phyloP scores from a whole-genome alignment of 2,113 vertebrate genomes.

The Callipepla squamata region DNA sequence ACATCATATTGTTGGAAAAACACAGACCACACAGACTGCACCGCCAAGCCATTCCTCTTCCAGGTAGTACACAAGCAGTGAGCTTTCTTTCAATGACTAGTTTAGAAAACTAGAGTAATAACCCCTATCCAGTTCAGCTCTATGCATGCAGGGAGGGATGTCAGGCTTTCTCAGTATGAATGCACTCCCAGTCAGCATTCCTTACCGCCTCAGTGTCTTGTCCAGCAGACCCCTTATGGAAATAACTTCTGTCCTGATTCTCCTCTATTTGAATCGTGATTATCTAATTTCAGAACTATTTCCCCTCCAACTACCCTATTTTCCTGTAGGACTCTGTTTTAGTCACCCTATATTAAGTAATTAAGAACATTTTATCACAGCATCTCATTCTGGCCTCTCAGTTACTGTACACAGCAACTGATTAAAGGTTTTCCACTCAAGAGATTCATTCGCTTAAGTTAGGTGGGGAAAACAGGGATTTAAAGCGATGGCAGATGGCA shows the following conservation, averaged over 20 bases:
- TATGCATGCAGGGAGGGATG: accelerated
- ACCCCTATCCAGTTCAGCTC: neutral
- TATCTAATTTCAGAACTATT: neutral
- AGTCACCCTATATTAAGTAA: neutral
- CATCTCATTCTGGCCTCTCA: neutral
- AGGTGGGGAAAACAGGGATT: neutral
- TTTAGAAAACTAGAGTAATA: neutral
- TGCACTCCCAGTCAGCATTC: neutral
- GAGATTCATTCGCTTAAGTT: neutral
- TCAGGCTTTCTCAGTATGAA: neutral
- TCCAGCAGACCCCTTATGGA: neutral
- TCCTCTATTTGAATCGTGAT: neutral
- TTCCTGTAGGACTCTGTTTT: neutral
- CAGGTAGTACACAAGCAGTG: neutral
- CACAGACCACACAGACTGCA: neutral
- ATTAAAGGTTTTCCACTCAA: neutral
- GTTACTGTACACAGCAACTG: neutral
- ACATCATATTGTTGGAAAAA: neutral
- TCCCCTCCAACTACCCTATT: neutral
- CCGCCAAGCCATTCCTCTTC: neutral
- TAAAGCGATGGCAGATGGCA: neutral
- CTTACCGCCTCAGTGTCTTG: neutral
- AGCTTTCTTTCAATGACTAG: neutral
- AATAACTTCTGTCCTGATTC: neutral
- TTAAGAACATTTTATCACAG: slow-evolving; percentile 1